Evolutionary conservation across 2,797 vertebrate species (phyloP).

Genomic region (Toxotes lorentzi): DNA sequence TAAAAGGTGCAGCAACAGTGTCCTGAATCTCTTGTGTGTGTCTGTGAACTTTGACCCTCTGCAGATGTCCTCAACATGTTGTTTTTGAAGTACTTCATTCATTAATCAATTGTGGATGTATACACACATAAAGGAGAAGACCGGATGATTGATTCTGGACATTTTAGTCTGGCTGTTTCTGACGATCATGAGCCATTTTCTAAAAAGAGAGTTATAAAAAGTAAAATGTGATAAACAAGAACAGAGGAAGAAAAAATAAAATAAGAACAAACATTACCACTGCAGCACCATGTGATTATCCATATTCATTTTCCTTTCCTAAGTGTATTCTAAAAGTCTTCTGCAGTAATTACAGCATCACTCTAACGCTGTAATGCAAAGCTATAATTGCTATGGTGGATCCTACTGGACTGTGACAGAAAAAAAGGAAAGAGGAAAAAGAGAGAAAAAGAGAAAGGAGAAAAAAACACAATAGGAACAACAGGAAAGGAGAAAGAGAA

Average conservation of each 20-base stretch:
- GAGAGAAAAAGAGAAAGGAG: background rate
- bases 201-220: background rate
- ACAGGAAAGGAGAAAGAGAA: background rate
- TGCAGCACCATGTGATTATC: conserved; percentile 37
- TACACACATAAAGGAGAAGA: background rate
- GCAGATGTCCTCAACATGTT: conserved; percentile 43
- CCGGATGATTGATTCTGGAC: background rate
- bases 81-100: conserved; percentile 24
- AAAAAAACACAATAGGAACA: background rate
- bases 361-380: conserved; percentile 22
- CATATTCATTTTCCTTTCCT: conserved; percentile 38
- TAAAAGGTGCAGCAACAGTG: conserved; percentile 43
- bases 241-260: background rate
- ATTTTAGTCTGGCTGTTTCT: background rate
- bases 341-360: conserved; percentile 51
- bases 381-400: conserved; percentile 51
- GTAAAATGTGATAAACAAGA: conserved; percentile 9
- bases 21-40: conserved; percentile 38
- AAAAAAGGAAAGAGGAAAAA: background rate
- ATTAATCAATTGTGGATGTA: conserved; percentile 13
- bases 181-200: background rate
- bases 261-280: conserved; percentile 21
- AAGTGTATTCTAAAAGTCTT: conserved; percentile 31
- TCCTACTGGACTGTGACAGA: conserved; percentile 43
- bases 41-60: conserved; percentile 38